phyloP scores from a whole-genome alignment of 2,888 invertebrate species.

The Eupithecia inturbata region DNA sequence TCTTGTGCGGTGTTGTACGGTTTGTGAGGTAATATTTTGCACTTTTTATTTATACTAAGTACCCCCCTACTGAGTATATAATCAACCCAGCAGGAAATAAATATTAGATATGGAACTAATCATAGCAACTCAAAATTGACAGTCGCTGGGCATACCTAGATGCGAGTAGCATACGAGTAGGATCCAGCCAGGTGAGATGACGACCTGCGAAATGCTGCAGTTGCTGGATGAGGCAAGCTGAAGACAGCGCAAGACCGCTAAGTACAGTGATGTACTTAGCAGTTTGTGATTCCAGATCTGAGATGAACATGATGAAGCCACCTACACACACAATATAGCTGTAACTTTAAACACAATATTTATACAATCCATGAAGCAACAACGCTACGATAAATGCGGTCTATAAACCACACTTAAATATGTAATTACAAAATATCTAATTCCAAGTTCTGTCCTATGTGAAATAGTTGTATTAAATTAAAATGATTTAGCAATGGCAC shows the following conservation, averaged over 20 bases:
- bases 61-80: neutral
- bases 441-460: constrained; percentile 28
- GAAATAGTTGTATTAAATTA: constrained; percentile 39
- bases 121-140: neutral
- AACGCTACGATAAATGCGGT: constrained; percentile 14
- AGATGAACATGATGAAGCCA: constrained; percentile 4
- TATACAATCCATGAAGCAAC: constrained; percentile 18
- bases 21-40: neutral
- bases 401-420: constrained; percentile 30
- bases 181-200: neutral
- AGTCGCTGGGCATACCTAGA: neutral
- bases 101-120: neutral
- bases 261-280: too few relatives aligned
- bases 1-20: neutral
- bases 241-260: too few relatives aligned
- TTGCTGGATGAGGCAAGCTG: neutral
- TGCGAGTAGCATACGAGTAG: neutral
- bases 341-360: constrained; percentile 23
- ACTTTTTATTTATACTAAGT: neutral
- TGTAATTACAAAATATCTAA: constrained; percentile 36
- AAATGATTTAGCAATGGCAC: constrained; percentile 39
- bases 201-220: neutral
- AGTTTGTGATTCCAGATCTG: neutral
- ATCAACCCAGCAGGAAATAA: neutral
- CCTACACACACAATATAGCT: constrained; percentile 15